phyloP scores from a whole-genome alignment of 1,140 invertebrate species.

The Calosoma granatense region DNA sequence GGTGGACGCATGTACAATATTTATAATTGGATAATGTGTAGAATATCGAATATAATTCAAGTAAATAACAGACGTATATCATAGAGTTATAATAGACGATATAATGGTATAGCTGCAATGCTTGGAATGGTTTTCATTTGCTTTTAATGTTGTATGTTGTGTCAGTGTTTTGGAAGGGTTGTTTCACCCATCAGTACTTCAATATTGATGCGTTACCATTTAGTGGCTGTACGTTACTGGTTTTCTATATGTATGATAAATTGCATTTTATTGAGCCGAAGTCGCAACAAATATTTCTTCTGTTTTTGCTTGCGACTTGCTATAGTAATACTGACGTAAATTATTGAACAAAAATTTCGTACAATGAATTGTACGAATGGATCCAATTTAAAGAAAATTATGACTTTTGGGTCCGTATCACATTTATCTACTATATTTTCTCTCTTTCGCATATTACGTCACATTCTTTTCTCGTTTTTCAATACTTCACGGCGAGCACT shows the following conservation, averaged over 20 bases:
- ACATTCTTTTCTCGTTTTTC: not conserved
- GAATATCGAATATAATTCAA: no score
- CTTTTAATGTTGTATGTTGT: no score
- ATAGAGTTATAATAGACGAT: no score
- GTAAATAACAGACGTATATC: no score
- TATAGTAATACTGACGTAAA: not conserved
- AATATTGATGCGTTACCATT: not conserved
- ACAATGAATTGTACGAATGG: not conserved
- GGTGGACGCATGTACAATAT: no score
- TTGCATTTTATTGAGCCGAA: not conserved
- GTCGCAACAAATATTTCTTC: not conserved
- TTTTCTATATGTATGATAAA: not conserved
- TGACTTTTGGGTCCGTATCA: not conserved
- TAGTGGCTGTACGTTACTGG: not conserved
- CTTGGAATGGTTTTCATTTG: no score
- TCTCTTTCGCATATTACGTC: not conserved
- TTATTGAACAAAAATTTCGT: not conserved
- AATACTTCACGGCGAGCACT: not conserved
- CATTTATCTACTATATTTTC: not conserved
- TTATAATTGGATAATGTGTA: no score
- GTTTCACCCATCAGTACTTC: no score
- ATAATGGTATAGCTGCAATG: no score
- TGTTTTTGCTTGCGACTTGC: not conserved
- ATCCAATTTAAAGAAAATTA: conserved; percentile 3
- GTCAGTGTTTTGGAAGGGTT: no score